Evolutionary conservation across 1,140 invertebrate species (phyloP).

Genomic region (Dermatophagoides farinae): DNA sequence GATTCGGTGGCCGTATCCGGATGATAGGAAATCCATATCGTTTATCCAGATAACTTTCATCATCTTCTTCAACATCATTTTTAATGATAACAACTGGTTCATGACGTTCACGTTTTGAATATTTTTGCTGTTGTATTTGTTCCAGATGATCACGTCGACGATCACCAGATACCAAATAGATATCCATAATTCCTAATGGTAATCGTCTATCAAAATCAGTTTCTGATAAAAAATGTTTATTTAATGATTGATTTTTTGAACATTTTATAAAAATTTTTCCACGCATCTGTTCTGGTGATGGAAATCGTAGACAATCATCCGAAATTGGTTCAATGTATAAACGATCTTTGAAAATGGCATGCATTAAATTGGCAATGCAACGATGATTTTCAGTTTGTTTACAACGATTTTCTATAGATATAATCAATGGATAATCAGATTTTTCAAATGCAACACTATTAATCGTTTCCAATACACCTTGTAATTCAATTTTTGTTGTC

Average conservation of each 20-base stretch:
- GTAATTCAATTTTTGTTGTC: constrained; percentile 34
- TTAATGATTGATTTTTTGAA: constrained; percentile 22
- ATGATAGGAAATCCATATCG: too few species aligned
- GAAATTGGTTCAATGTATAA: background rate
- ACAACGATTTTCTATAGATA: constrained; percentile 92
- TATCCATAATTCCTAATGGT: too few species aligned
- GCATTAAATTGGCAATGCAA: constrained; percentile 49
- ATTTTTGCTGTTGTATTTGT: too few species aligned
- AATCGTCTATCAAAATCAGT: too few species aligned
- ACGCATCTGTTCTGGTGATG: constrained; percentile 28
- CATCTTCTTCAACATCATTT: too few species aligned
- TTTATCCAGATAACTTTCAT: too few species aligned
- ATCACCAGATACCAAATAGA: too few species aligned
- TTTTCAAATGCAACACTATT: constrained; percentile 35
- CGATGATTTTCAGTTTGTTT: constrained; percentile 57
- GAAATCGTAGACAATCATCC: constrained; percentile 14
- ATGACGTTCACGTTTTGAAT: too few species aligned
- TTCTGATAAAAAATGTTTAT: background rate
- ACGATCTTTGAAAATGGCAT: constrained; percentile 8
- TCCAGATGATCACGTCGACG: too few species aligned
- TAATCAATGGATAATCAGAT: constrained; percentile 56
- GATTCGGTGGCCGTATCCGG: background rate
- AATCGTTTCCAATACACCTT: constrained; percentile 34
- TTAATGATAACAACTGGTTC: too few species aligned
- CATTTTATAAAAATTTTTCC: constrained; percentile 32